Evolutionary conservation across 1,140 invertebrate genomes (phyloP).

Genomic region (Melitaea cinxia): DNA sequence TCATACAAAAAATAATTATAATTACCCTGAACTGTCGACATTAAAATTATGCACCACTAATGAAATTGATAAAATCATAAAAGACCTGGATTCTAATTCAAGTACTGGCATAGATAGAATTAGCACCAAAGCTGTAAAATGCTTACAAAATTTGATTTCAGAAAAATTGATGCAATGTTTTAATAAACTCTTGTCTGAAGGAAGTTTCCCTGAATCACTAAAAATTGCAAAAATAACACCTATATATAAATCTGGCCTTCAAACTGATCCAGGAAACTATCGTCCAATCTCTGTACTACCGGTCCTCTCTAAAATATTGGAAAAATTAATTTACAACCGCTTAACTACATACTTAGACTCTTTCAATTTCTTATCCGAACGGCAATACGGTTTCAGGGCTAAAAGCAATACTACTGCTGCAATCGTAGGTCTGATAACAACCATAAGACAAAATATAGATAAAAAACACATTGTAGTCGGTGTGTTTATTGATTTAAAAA

Average conservation of each 20-base stretch:
- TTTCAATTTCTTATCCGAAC: not conserved
- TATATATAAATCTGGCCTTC: not conserved
- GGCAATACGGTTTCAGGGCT: not conserved
- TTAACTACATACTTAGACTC: not conserved
- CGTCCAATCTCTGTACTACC: not conserved
- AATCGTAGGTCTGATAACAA: not conserved
- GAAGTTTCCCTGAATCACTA: not conserved
- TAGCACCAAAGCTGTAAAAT: not conserved
- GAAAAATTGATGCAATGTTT: not conserved
- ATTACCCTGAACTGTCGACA: not conserved
- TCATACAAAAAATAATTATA: not conserved
- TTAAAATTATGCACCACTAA: not conserved
- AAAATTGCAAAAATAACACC: not conserved
- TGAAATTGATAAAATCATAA: slow-evolving; percentile 5
- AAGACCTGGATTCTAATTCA: not conserved
- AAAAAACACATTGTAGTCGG: not conserved
- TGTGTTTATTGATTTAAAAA: not conserved
- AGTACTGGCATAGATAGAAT: slow-evolving; percentile 2
- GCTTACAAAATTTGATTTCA: not conserved
- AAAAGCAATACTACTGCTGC: not conserved
- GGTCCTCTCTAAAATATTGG: not conserved
- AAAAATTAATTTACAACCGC: not conserved
- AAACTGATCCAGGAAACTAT: not conserved
- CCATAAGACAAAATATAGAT: not conserved
- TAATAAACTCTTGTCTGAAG: not conserved